Evolutionary conservation across 2,888 invertebrate species (phyloP), one percentile per base, ranked within the genome.

Genomic region (Caenorhabditis sp.): DNA sequence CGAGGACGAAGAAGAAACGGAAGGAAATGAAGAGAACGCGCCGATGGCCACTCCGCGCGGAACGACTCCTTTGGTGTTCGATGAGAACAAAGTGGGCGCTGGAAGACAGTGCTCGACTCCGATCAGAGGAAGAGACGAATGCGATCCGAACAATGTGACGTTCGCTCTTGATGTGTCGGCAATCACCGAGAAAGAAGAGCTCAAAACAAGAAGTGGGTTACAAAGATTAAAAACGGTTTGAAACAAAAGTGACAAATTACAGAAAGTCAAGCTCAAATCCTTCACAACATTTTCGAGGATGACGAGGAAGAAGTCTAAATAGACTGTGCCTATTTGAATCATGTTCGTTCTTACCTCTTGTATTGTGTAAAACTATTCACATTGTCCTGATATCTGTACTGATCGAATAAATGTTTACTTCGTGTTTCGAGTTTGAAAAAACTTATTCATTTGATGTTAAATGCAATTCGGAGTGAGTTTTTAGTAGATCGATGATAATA

Each of bases 51-150:
- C 6, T 30, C n/a, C n/a, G 30, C 8, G 48, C 2, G 55, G 22
- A 22, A 17, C 20, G 52, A 74, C 66, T 11, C 58, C 73, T 9
- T 13, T 63, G 35, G 2, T 50, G 11, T 63, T 63, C 32, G 75
- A 75, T 20, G 58, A 56, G 15, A 58, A 32, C 2, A 35, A 46
- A n/a, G n/a, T 70, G 0, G 24, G n/a, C 1, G 37, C 59, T 2
- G 75, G 75, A 11, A 32, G 75, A 22, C 53, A 52, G 4, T 75
- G 75, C 24, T 75, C 75, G 13, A 75, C 75, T 22, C 75, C 75
- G 26, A 70, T 68, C 9, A n/a, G 15, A 2, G 20, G 27, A 39
- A 27, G 32, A 30, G 30, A 39, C 15, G 41, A 45, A 9, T 27
- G 20, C 0, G 56, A 68, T 30, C 9, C 35, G 2, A 22, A 6